Conservation (phyloP, 2,888 invertebrate species). For the Aleiodes alternator region DNA sequence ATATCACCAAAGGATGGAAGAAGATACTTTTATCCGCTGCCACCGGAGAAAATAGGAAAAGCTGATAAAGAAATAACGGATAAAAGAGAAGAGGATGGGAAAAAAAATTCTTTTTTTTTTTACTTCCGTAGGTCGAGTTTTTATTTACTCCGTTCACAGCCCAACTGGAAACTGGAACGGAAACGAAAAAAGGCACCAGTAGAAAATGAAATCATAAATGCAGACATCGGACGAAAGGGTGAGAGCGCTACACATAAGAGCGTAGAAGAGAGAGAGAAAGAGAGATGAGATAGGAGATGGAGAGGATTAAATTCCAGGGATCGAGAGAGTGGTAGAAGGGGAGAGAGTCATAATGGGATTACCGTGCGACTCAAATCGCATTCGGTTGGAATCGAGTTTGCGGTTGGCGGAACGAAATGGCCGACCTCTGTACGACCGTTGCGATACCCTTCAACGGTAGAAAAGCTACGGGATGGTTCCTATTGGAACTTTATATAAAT, state of each 20-base stretch:
- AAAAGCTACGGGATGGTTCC: background rate
- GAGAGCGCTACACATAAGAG: slow-evolving; percentile 24
- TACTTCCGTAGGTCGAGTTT: background rate
- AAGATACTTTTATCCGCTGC: background rate
- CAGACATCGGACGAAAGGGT: slow-evolving; percentile 51
- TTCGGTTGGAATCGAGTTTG: slow-evolving; percentile 69
- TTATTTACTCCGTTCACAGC: slow-evolving; percentile 13
- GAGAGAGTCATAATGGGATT: slow-evolving; percentile 60
- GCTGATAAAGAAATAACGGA: slow-evolving; percentile 10
- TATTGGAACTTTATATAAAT: slow-evolving; percentile 5
- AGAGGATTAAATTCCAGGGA: slow-evolving; percentile 42
- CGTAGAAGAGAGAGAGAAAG: slow-evolving; percentile 37
- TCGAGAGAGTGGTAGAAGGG: slow-evolving; percentile 38
- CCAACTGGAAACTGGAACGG: slow-evolving; percentile 18
- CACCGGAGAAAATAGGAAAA: background rate
- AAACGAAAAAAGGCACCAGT: slow-evolving; percentile 46
- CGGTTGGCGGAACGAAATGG: slow-evolving; percentile 63
- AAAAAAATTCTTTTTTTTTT: slow-evolving; percentile 5
- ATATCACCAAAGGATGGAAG: background rate
- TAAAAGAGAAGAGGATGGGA: slow-evolving; percentile 6
- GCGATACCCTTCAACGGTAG: slow-evolving; percentile 41
- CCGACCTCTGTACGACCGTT: slow-evolving; percentile 49
- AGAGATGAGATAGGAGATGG: slow-evolving; percentile 36
- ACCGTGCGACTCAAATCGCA: slow-evolving; percentile 68
- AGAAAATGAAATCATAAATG: slow-evolving; percentile 66